Conservation (phyloP, 2,888 invertebrate genomes). For the Acleris holmiana region DNA sequence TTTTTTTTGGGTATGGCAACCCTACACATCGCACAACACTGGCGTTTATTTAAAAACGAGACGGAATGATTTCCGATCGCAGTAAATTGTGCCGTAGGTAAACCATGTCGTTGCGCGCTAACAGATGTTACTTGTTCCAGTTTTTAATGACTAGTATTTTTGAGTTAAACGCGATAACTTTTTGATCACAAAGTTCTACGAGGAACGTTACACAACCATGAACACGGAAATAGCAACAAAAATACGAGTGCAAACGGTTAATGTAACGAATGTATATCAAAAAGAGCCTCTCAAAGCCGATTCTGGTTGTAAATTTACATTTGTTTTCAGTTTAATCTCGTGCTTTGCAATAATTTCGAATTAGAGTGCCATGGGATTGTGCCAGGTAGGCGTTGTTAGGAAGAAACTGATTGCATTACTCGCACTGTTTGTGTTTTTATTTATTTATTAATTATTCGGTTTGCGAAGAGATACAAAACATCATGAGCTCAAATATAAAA, state of each 20-base stretch:
- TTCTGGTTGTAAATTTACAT: constrained; percentile 23
- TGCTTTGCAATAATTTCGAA: constrained; percentile 7
- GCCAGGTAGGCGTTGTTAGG: not conserved
- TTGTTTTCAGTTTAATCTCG: constrained; percentile 24
- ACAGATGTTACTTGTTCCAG: constrained; percentile 65
- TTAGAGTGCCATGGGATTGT: constrained; percentile 18
- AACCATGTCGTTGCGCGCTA: constrained; percentile 59
- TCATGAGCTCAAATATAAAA: too few relatives aligned
- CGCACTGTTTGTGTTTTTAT: too few relatives aligned
- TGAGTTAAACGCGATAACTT: constrained; percentile 42
- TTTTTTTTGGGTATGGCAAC: too few relatives aligned
- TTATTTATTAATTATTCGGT: too few relatives aligned
- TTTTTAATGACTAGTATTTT: constrained; percentile 59
- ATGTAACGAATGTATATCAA: constrained; percentile 5
- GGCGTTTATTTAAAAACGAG: constrained; percentile 55
- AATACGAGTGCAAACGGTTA: too few relatives aligned
- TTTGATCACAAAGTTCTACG: constrained; percentile 28
- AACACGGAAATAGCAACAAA: not conserved
- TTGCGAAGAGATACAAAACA: too few relatives aligned
- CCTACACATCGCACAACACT: constrained; percentile 34
- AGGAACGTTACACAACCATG: not conserved
- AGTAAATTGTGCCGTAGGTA: constrained; percentile 66
- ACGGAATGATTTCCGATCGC: constrained; percentile 68
- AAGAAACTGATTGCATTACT: not conserved
- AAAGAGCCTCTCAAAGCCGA: constrained; percentile 6